A percentile compares a stretch with the other conserved stretches of the same genome.
phyloP scores from a whole-genome alignment of 2,888 invertebrate species.

The Prenolepis imparis region DNA sequence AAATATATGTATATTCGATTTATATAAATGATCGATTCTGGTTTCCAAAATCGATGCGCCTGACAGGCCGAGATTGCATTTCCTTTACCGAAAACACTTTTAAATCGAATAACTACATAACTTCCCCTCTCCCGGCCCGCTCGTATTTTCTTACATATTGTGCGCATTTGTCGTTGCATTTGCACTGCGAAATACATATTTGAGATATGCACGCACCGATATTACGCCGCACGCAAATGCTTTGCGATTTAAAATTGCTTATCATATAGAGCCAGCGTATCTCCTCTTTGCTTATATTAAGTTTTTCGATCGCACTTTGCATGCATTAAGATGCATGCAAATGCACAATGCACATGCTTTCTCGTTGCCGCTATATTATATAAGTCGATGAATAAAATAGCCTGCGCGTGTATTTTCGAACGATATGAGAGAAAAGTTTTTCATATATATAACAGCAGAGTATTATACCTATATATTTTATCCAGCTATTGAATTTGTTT shows the following conservation, averaged over 20 bases:
- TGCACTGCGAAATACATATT: not conserved
- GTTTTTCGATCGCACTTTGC: slow-evolving; percentile 23
- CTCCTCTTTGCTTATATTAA: slow-evolving; percentile 2
- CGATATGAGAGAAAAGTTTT: not conserved
- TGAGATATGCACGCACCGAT: not conserved
- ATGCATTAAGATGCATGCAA: slow-evolving; percentile 32
- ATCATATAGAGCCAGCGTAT: slow-evolving; percentile 35
- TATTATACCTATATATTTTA: not conserved
- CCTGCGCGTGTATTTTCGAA: not conserved
- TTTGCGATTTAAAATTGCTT: slow-evolving; percentile 38
- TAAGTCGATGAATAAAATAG: not conserved
- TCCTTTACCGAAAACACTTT: not conserved
- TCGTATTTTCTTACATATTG: not conserved
- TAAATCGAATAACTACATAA: not conserved
- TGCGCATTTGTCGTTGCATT: not conserved
- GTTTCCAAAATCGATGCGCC: not conserved
- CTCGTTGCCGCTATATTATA: not conserved
- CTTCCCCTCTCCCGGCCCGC: not conserved
- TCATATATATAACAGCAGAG: not conserved
- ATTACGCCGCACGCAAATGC: slow-evolving; percentile 18
- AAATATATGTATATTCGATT: not conserved
- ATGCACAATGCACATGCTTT: slow-evolving; percentile 17
- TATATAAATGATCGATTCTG: not conserved
- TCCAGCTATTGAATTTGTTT: not conserved
- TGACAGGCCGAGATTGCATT: not conserved